phyloP scores from a whole-genome alignment of 92 coral and sea anemone species.

The Umimayanthus chanpuru region DNA sequence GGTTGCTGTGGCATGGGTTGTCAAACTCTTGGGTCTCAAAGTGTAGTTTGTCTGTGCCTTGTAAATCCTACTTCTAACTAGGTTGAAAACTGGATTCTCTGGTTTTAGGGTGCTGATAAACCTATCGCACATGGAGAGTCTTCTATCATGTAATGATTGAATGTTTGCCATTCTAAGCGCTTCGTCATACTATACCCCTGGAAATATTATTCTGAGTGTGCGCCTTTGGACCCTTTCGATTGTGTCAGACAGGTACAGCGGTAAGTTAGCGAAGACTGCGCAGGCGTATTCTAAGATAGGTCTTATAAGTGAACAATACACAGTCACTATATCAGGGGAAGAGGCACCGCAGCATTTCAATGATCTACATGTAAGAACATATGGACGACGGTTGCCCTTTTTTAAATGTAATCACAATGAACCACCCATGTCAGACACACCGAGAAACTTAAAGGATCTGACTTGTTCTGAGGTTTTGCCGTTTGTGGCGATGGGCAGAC shows the following conservation, averaged over 20 bases:
- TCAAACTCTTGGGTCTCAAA: too few species aligned
- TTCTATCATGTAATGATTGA: too few species aligned
- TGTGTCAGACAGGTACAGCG: conserved; percentile 34
- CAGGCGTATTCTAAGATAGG: conserved; percentile 5
- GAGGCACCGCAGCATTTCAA: conserved; percentile 27
- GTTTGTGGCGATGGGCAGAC: conserved; percentile 39
- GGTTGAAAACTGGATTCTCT: too few species aligned
- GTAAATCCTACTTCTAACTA: too few species aligned
- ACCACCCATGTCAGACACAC: conserved; percentile 31
- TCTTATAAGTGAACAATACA: not conserved
- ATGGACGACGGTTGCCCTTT: conserved; percentile 33
- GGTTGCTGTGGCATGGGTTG: too few species aligned
- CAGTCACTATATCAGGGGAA: conserved; percentile 31
- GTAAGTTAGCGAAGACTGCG: conserved; percentile 40
- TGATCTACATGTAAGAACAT: conserved; percentile 36
- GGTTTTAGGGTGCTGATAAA: too few species aligned
- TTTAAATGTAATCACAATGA: conserved; percentile 40
- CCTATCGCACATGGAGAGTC: too few species aligned
- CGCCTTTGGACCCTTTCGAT: too few species aligned
- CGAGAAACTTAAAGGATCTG: conserved; percentile 37
- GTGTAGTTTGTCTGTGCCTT: too few species aligned
- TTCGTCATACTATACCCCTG: too few species aligned
- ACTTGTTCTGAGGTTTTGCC: conserved; percentile 41
- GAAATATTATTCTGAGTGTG: too few species aligned
- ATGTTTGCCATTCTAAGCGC: too few species aligned